Base-by-base conservation (phyloP, 2,888 invertebrate genomes). In the Eumacrocentrus americanus region DNA sequence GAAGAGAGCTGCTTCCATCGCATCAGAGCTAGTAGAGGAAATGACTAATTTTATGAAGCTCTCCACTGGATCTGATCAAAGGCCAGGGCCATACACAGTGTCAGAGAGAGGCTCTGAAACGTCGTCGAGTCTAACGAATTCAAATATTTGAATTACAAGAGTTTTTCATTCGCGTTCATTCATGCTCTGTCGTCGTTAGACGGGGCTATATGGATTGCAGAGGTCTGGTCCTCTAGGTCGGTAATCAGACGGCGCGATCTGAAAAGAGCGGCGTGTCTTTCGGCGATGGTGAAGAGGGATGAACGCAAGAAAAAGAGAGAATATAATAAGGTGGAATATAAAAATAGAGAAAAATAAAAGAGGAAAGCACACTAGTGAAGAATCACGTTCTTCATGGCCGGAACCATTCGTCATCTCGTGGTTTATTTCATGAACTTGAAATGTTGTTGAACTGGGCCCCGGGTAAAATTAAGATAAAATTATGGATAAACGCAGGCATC, bases 231-330 rank as follows among this genome's bases (percentile, higher is more conserved):
- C 20, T 18, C 42, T 40, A 20, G 14, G 20, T 65, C 65, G 62
- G 67, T 68, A 75, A 76, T 76, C 76, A 68, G 67, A 44, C 61
- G 63, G 63, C 63, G 67, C 65, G 71, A 76, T 76, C 76, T 74
- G 65, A 67, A 69, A 70, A 69, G 67, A 52, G 66, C 70, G 68
- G 67, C 66, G 61, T 66, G 60, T 68, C 54, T 54, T 60, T 64
- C 65, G 67, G 59, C 50, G 50, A 65, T 47, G 63, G 61, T 48
- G 48, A 44, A 60, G 34, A 50, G 37, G 54, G 47, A 60, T 44
- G 60, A 55, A 62, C 25, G 50, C 34, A 57, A 61, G 56, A 55
- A 50, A 48, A 58, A 37, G 14, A 35, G 42, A 55, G 14, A 20
- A 54, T 29, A 54, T 11, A 12, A 38, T 12, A 37, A 46, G n/a